phyloP scores from a whole-genome alignment of 2,113 vertebrate genomes.

The Marmota monax region DNA sequence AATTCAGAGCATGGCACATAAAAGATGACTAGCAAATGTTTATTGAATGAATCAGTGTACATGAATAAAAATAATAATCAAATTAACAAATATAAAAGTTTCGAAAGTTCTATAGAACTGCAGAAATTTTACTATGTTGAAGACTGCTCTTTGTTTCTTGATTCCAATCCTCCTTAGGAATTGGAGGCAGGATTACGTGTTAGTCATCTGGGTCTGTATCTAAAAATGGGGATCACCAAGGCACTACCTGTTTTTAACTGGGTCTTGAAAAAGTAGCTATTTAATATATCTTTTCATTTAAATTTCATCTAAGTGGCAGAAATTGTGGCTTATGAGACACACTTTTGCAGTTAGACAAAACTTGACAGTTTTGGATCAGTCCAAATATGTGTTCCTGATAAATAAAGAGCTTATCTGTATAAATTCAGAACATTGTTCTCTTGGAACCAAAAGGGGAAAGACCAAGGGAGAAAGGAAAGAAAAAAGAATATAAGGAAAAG shows the following conservation, averaged over 20 bases:
- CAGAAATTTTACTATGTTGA: neutral
- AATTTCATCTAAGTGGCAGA: neutral
- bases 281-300: neutral
- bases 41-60: neutral
- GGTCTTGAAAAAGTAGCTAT: neutral
- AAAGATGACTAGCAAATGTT: neutral
- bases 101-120: neutral
- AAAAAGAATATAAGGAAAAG: neutral
- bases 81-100: neutral
- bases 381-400: neutral
- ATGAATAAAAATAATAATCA: neutral
- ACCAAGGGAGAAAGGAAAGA: too few relatives aligned
- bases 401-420: neutral
- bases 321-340: neutral
- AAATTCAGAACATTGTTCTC: neutral
- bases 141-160: neutral
- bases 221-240: neutral
- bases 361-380: neutral
- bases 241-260: neutral
- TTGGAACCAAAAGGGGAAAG: neutral
- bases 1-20: neutral
- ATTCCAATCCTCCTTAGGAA: neutral
- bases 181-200: neutral
- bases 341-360: neutral
- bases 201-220: neutral